These are phyloP conservation scores for Hyppa rectilinea DNA, from an alignment of 2,888 invertebrate genomes.

Conservation along the genomic window DNA sequence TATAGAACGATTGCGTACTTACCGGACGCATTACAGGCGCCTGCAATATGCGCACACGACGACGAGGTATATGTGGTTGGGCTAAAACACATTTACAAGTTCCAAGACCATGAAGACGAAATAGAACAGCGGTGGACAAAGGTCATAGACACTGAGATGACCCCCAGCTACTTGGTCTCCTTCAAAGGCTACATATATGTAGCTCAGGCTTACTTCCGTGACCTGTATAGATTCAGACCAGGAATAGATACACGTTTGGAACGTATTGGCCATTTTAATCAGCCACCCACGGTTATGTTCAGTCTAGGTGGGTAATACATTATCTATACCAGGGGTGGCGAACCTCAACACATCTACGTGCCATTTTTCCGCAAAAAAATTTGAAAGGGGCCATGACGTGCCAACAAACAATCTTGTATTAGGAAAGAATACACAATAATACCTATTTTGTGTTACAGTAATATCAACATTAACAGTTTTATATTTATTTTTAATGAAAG, in stretches of 20 bases:
- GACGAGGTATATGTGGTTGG: conserved; percentile 78
- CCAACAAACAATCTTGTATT: too few relatives aligned
- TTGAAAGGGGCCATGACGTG: too few relatives aligned
- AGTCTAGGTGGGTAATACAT: conserved; percentile 78
- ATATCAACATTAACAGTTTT: too few relatives aligned
- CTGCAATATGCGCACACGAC: conserved; percentile 80
- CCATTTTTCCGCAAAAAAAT: too few relatives aligned
- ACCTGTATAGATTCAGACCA: conserved; percentile 81
- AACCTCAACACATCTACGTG: too few relatives aligned
- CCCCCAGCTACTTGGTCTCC: conserved; percentile 77
- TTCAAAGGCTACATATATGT: conserved; percentile 81
- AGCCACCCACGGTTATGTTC: conserved; percentile 78
- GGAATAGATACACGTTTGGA: conserved; percentile 72
- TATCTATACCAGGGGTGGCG: too few relatives aligned
- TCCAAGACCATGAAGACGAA: conserved; percentile 73
- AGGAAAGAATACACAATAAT: too few relatives aligned
- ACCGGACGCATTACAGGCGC: conserved; percentile 83
- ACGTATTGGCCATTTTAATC: conserved; percentile 71
- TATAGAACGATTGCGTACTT: conserved; percentile 77
- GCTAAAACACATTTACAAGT: conserved; percentile 79
- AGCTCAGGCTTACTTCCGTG: conserved; percentile 80
- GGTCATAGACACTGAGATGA: conserved; percentile 72
- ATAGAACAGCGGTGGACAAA: conserved; percentile 74
- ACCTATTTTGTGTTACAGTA: too few relatives aligned
- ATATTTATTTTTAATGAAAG: too few relatives aligned